Evolutionary conservation across 2,113 vertebrate genomes (phyloP), one percentile per base, ranked within the genome.

Genomic region (Dicaeum eximium): DNA sequence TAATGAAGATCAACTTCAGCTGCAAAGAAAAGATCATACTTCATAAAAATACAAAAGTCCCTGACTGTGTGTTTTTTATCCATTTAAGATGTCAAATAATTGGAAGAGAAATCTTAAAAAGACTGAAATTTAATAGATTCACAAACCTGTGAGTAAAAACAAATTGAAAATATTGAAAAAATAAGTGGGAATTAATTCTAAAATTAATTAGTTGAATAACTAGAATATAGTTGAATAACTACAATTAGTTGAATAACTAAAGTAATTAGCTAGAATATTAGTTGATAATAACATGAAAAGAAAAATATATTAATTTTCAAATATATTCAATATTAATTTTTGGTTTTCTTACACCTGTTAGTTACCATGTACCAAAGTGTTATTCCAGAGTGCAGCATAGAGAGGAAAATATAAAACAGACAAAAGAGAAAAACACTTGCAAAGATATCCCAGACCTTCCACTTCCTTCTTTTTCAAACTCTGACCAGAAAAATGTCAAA

Each of bases 1-100:
- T 88, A 95, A 80, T 83, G 77, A 91, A 61, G 24, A 61, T 62
- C 54, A 93, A 86, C 47, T 93, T 93, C 33, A 78, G 69, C 44
- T 54, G 13, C 69, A 88, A 86, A 50, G 27, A 78, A 81, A 71
- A 66, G 75, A 80, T 56, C 14, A 48, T 66, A 44, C 42, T 24
- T 77, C 35, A 86, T 6, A 61, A 88, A 90, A 58, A 75, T 30
- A 83, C 5, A 2, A 31, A n/a, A 24, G 17, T 50, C 7, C 28
- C n/a, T 45, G 37, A 48, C 15, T 9, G 1, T 64, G 42, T 64
- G 20, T 7, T 83, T 88, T 62, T 28, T 70, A 27, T 58, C 13
- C 23, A 35, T 84, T 86, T 54, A 92, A 57, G 24, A 31, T 51
- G 10, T 44, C 31, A 84, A 66, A 6, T 22, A 62, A 44, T 27